Conservation (phyloP, 2,888 invertebrate genomes). For the Spodoptera exigua region DNA sequence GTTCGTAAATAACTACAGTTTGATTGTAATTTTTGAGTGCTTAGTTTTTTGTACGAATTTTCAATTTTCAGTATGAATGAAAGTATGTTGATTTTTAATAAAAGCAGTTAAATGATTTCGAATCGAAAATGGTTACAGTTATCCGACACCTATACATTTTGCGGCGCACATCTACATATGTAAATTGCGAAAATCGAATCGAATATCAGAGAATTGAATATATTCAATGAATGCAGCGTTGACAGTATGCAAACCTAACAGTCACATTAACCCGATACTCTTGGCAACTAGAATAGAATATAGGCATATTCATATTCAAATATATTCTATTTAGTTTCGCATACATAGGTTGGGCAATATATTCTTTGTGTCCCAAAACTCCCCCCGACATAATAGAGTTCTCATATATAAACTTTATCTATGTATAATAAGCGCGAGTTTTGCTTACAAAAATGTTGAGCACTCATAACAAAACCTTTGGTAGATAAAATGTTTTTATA, state of each 20-base stretch:
- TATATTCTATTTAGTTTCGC: constrained; percentile 58
- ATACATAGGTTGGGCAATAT: constrained; percentile 54
- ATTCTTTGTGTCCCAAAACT: constrained; percentile 52
- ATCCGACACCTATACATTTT: too few relatives aligned
- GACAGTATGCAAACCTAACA: constrained; percentile 40
- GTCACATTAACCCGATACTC: constrained; percentile 52
- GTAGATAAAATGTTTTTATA: constrained; percentile 16
- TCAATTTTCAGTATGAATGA: too few relatives aligned
- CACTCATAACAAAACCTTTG: constrained; percentile 22
- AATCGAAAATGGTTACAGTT: too few relatives aligned
- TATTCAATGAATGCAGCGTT: constrained; percentile 39
- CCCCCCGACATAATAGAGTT: constrained; percentile 45
- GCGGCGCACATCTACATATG: too few relatives aligned
- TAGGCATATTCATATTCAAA: constrained; percentile 60
- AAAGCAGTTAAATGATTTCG: too few relatives aligned
- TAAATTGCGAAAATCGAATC: too few relatives aligned
- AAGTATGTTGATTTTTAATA: too few relatives aligned
- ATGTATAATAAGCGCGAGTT: constrained; percentile 25
- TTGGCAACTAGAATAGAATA: constrained; percentile 50
- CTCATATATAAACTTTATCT: constrained; percentile 33
- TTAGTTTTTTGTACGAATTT: too few relatives aligned
- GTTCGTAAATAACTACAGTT: constrained; percentile 12
- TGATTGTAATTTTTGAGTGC: background rate
- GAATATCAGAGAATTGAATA: constrained; percentile 1
- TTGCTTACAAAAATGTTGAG: constrained; percentile 36